Evolutionary conservation across 2,888 invertebrate genomes (phyloP), one percentile per base, ranked within the genome.

Genomic region (Taphrorychus bicolor): DNA sequence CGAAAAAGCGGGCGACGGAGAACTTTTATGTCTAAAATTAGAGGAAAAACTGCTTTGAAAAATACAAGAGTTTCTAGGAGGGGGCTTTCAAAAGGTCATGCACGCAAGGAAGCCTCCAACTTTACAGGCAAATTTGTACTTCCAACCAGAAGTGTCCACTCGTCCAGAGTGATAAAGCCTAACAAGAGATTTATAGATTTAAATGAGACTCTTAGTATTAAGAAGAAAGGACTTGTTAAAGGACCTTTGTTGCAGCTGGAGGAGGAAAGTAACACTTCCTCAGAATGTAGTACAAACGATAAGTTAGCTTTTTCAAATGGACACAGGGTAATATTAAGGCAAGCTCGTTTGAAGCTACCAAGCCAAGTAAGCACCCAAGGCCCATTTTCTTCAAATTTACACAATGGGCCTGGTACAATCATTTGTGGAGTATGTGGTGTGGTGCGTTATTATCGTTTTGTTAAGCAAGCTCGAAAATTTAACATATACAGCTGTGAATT

Each of bases 111-210:
- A 67, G 51, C 75, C 16, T 78, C 77, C 54, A 80, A 81, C 66
- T 77, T 82, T 52, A 83, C 83, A 24, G 84, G 87, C 57, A 90
- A 89, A 80, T 93, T 93, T 84, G 88, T 92, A 24, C 82, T 94
- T 70, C 94, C 94, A 16, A 87, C 90, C 52, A 87, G 92, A 75
- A 94, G 94, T 70, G 91, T 88, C 14, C 91, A 94, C 80, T 94
- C 94, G 45, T 93, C 93, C 3, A 86, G 95, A 72, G 91, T 93
- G 48, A 94, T 94, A 59, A 95, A 93, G 80, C 94, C 95, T 42
- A 94, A 93, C 78, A 95, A 94, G 82, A 87, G 91, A 72, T 92
- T 94, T 76, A 87, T 93, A 77, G 81, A 80, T 71, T 72, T 79
- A 64, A 80, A 78, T 74, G 79, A 81, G 71, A 74, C 77, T 49